These are phyloP conservation scores for Dicrurus megarhynchus DNA, from an alignment of 2,113 vertebrate species.

Conservation along the genomic window DNA sequence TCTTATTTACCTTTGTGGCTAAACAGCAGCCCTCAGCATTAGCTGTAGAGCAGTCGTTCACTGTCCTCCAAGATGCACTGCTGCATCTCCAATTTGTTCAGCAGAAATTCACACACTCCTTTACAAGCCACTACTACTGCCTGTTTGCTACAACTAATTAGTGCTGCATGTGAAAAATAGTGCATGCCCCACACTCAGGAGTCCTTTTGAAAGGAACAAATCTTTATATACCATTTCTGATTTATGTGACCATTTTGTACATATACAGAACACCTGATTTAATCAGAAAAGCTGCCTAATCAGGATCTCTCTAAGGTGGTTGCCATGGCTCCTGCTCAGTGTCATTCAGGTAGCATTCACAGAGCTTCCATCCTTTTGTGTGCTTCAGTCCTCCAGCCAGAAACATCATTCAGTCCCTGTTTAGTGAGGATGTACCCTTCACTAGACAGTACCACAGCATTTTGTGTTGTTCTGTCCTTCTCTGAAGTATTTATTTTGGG, in stretches of 20 bases:
- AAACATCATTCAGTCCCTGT: not conserved
- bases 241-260: not conserved
- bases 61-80: not conserved
- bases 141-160: not conserved
- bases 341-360: not conserved
- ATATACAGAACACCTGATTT: not conserved
- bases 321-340: slow-evolving; percentile 9
- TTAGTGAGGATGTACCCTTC: not conserved
- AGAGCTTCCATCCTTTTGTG: not conserved
- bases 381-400: not conserved
- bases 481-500: not conserved
- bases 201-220: not conserved
- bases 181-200: not conserved
- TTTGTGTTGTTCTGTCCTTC: not conserved
- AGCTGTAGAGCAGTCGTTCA: not conserved
- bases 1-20: not conserved
- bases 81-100: not conserved
- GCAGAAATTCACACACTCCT: not conserved
- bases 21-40: not conserved
- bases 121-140: not conserved
- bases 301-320: not conserved
- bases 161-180: not conserved
- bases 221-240: not conserved
- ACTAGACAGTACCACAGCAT: not conserved
- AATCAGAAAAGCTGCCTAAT: not conserved